phyloP scores from a whole-genome alignment of 2,888 invertebrate species.

The Nasonia oneida region DNA sequence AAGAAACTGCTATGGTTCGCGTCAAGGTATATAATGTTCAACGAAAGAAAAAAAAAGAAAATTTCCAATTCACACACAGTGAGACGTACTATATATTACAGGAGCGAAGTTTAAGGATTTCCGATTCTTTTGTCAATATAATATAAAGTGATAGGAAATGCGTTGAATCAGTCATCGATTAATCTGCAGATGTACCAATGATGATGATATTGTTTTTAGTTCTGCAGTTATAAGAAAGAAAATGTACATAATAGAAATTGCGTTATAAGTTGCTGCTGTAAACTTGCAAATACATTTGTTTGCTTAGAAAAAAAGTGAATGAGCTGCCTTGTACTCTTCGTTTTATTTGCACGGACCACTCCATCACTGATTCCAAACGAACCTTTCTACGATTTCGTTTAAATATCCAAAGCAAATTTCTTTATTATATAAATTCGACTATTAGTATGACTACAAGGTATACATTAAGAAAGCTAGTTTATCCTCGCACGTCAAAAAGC shows the following conservation, averaged over 20 bases:
- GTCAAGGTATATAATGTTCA: constrained; percentile 24
- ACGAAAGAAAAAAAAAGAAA: constrained; percentile 33
- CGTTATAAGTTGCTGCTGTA: constrained; percentile 62
- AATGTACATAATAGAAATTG: constrained; percentile 63
- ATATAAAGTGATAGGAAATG: constrained; percentile 21
- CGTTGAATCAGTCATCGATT: constrained; percentile 37
- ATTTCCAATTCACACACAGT: constrained; percentile 22
- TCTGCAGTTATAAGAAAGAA: constrained; percentile 46
- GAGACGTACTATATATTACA: constrained; percentile 7
- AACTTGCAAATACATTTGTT: constrained; percentile 62
- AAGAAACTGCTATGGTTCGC: constrained; percentile 1
- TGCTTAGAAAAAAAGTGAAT: constrained; percentile 54
- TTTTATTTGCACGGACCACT: constrained; percentile 1
- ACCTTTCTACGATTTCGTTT: background rate
- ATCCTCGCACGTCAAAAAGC: background rate
- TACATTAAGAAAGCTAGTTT: background rate
- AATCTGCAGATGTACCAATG: constrained; percentile 43
- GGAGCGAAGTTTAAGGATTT: background rate
- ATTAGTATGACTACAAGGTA: background rate
- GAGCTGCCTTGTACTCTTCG: background rate
- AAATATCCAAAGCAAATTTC: background rate
- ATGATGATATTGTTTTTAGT: constrained; percentile 53
- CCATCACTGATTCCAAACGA: background rate
- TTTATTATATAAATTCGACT: background rate
- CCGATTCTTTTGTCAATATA: constrained; percentile 17